Evolutionary conservation across 2,113 vertebrate genomes (phyloP).

Genomic region (Phylloscopus trochilus): DNA sequence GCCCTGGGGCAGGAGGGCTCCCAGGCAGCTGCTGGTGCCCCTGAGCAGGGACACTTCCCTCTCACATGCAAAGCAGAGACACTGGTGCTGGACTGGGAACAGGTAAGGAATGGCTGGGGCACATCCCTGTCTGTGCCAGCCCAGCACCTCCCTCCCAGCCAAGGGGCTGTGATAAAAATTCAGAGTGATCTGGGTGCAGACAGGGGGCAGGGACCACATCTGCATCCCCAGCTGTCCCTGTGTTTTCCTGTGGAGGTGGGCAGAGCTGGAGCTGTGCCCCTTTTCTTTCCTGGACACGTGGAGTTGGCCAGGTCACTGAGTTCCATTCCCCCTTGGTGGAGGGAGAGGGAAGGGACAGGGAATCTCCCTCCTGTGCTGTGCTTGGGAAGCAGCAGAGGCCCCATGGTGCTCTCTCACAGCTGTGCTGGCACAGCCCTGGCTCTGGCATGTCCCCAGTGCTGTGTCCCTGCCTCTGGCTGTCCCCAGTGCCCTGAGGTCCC

Average conservation of each 20-base stretch:
- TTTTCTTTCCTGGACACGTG: accelerated
- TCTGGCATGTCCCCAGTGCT: background rate
- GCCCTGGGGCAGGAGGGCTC: background rate
- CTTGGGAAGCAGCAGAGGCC: background rate
- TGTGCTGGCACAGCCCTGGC: background rate
- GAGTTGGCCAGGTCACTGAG: background rate
- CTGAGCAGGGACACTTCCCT: background rate
- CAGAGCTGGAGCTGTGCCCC: accelerated
- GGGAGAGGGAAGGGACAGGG: background rate
- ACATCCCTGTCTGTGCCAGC: background rate
- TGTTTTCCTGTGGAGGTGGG: accelerated
- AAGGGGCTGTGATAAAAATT: background rate
- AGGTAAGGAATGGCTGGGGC: background rate
- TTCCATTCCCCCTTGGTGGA: accelerated
- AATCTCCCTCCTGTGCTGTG: background rate
- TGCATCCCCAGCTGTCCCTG: background rate
- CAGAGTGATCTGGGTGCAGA: background rate
- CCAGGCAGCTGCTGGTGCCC: accelerated
- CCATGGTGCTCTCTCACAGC: accelerated
- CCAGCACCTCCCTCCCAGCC: background rate
- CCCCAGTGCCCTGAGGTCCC: background rate
- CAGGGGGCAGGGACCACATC: accelerated
- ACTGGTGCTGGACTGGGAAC: background rate
- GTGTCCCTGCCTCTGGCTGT: background rate
- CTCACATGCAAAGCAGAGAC: background rate